phyloP scores from a whole-genome alignment of 2,113 vertebrate species.

The Lipotes vexillifer region DNA sequence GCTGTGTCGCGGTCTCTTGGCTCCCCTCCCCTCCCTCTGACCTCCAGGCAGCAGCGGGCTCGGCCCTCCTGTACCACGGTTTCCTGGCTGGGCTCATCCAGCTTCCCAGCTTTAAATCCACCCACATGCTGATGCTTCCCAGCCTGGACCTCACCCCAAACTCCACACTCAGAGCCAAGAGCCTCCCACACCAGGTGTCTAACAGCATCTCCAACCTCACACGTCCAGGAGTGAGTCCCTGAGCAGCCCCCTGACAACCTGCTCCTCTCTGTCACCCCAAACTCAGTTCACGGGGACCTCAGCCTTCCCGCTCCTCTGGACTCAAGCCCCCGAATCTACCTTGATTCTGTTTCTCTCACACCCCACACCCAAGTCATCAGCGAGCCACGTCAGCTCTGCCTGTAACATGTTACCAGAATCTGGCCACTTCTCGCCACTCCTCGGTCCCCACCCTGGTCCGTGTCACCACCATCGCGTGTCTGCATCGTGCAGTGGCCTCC shows the following conservation, averaged over 20 bases:
- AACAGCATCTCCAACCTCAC: not conserved
- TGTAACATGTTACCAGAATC: not conserved
- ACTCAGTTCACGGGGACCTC: fast-evolving
- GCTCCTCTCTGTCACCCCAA: not conserved
- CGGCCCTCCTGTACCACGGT: fast-evolving
- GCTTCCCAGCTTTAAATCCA: not conserved
- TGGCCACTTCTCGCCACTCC: not conserved
- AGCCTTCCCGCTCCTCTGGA: not conserved
- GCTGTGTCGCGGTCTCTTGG: not conserved
- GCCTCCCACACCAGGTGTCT: not conserved
- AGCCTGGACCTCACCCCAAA: not conserved
- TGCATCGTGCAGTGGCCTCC: not conserved
- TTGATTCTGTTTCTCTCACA: not conserved
- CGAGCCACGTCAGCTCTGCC: not conserved
- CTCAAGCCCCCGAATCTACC: not conserved
- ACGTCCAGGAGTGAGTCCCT: fast-evolving
- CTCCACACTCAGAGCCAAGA: not conserved
- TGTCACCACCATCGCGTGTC: not conserved
- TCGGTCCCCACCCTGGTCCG: not conserved
- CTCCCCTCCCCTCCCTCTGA: not conserved
- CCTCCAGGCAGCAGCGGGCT: not conserved
- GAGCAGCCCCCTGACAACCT: not conserved
- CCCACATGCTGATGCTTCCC: not conserved
- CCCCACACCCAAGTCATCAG: not conserved
- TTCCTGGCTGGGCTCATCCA: not conserved